Conservation (phyloP, 2,888 invertebrate species). For the Cotesia congregata region DNA sequence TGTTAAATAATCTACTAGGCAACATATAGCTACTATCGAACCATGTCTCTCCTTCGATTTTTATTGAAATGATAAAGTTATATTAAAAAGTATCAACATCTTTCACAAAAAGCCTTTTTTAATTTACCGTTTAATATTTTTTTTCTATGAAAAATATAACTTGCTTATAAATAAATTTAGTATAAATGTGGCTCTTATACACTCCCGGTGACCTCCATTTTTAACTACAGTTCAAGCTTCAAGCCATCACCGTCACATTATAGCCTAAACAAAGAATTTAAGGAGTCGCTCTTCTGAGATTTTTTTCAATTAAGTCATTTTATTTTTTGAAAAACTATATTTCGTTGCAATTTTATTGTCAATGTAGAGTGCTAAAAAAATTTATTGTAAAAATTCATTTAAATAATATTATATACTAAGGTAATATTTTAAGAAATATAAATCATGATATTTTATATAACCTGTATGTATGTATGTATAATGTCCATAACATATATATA, state of each 20-base stretch:
- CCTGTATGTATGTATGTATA: too few relatives aligned
- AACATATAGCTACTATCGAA: conserved; percentile 22
- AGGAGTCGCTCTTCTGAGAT: conserved; percentile 41
- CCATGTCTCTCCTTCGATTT: conserved; percentile 60
- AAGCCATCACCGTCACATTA: conserved; percentile 50
- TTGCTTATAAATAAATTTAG: conserved; percentile 44
- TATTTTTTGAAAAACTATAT: too few relatives aligned
- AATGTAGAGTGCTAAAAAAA: too few relatives aligned
- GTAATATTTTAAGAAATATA: too few relatives aligned
- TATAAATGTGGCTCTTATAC: conserved; percentile 44
- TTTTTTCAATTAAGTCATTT: neutral
- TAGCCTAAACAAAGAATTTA: conserved; percentile 37
- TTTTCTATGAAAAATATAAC: conserved; percentile 36
- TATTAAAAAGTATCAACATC: conserved; percentile 9
- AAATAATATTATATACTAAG: too few relatives aligned
- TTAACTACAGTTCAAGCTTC: conserved; percentile 53
- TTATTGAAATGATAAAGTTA: conserved; percentile 41
- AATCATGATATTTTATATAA: too few relatives aligned
- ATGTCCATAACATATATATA: too few relatives aligned
- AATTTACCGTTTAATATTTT: conserved; percentile 45
- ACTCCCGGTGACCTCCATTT: conserved; percentile 58
- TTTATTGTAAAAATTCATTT: too few relatives aligned
- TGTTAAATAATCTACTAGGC: neutral
- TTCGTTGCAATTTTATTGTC: too few relatives aligned
- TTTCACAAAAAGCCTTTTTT: conserved; percentile 24